phyloP scores from a whole-genome alignment of 2,113 vertebrate genomes.

The Globicephala melas region DNA sequence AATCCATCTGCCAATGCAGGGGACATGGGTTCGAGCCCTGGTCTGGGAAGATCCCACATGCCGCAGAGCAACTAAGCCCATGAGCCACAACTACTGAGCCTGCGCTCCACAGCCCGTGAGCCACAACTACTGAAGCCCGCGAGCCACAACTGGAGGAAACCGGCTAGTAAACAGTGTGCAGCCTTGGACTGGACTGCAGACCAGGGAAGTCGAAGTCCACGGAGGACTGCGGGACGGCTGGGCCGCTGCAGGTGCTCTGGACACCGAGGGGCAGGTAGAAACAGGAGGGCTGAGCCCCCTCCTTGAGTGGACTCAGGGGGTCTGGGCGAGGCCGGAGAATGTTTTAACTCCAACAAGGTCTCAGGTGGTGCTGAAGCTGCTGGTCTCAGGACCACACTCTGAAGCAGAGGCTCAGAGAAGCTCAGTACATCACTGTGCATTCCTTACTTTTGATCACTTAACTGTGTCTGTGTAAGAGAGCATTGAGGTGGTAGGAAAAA shows the following conservation, averaged over 20 bases:
- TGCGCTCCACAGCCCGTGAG: no score
- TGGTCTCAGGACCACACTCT: neutral
- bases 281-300: neutral
- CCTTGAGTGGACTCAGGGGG: neutral
- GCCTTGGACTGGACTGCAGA: neutral
- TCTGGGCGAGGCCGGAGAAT: neutral
- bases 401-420: no score
- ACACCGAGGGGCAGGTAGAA: no score
- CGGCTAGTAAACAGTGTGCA: rapidly evolving
- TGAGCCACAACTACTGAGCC: no score
- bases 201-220: rapidly evolving
- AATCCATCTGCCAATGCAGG: no score
- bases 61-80: no score
- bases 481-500: neutral
- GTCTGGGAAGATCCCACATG: no score
- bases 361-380: no score
- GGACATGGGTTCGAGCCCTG: no score
- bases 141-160: neutral
- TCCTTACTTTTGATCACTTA: neutral
- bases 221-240: rapidly evolving
- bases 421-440: rapidly evolving
- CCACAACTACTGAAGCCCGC: no score
- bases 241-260: rapidly evolving
- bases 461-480: neutral
- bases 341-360: neutral